phyloP scores from a whole-genome alignment of 2,888 invertebrate genomes.

The Leptopilina myrica region DNA sequence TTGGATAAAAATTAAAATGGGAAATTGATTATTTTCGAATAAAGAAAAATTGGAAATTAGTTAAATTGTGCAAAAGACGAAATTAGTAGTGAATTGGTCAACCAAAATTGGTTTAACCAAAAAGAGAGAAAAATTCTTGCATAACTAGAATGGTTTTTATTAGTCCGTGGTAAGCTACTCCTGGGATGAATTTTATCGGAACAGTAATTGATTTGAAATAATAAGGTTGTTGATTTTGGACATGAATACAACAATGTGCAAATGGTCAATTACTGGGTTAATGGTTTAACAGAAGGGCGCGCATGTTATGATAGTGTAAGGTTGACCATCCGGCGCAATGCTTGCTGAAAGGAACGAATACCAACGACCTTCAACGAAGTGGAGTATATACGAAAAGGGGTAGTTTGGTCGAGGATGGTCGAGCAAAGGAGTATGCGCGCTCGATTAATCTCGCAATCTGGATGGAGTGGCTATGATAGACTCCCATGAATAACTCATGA shows the following conservation, averaged over 20 bases:
- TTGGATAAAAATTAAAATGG: too few relatives aligned
- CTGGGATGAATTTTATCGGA: neutral
- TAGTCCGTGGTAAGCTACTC: too few relatives aligned
- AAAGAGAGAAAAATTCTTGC: too few relatives aligned
- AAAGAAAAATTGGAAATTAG: too few relatives aligned
- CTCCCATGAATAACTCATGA: conserved; percentile 75
- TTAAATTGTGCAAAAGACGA: too few relatives aligned
- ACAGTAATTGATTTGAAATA: neutral
- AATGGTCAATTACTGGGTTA: conserved; percentile 19
- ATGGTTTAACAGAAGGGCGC: conserved; percentile 1
- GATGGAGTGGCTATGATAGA: conserved; percentile 75
- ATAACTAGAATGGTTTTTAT: too few relatives aligned
- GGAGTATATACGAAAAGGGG: conserved; percentile 2
- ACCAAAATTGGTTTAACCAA: too few relatives aligned
- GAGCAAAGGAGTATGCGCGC: conserved; percentile 70
- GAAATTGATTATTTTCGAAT: too few relatives aligned
- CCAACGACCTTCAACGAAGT: conserved; percentile 2
- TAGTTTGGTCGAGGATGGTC: conserved; percentile 52
- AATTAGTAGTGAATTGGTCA: too few relatives aligned
- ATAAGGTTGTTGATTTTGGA: neutral
- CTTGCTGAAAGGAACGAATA: conserved; percentile 29
- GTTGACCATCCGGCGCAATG: conserved; percentile 27
- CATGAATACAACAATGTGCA: conserved; percentile 11
- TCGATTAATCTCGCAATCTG: conserved; percentile 75
- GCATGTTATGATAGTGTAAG: conserved; percentile 7